Conservation (phyloP, 2,797 vertebrate genomes). For the Orientallactaga sibirica region DNA sequence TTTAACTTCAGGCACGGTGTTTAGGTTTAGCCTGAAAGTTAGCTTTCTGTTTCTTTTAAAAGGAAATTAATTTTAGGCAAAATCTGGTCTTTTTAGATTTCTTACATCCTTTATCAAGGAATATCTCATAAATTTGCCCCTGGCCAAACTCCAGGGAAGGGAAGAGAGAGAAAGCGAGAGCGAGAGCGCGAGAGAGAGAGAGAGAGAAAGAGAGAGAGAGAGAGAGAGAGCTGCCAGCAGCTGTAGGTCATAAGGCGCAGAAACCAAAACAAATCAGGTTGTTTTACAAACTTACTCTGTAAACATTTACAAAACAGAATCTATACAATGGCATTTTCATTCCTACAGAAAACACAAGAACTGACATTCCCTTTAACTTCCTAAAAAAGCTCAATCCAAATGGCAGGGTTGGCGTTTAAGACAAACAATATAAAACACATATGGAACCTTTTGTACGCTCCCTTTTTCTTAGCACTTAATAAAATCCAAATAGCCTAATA, state of each 20-base stretch:
- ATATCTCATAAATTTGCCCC: too few species aligned
- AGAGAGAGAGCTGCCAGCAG: conserved; percentile 24
- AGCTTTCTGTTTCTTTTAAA: too few species aligned
- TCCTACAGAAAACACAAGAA: conserved; percentile 62
- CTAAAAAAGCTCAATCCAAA: conserved; percentile 60
- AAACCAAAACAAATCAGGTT: too few species aligned
- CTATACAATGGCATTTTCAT: conserved; percentile 66
- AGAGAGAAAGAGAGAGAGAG: background rate
- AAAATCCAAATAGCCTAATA: background rate
- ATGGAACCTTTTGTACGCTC: conserved; percentile 61
- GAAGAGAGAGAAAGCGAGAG: too few species aligned
- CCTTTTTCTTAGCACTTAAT: conserved; percentile 41
- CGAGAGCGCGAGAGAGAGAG: too few species aligned
- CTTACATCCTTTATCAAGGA: too few species aligned
- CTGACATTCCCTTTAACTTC: too few species aligned
- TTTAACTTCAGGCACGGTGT: too few species aligned
- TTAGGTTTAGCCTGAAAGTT: too few species aligned
- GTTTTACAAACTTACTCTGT: background rate
- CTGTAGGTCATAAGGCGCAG: background rate
- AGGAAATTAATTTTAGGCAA: too few species aligned
- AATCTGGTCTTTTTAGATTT: too few species aligned
- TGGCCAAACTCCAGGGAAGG: too few species aligned
- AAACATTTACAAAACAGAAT: background rate
- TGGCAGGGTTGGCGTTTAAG: conserved; percentile 47
- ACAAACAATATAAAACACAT: conserved; percentile 76